Conservation (phyloP, 2,113 vertebrate species). For the Pycnonotus jocosus region DNA sequence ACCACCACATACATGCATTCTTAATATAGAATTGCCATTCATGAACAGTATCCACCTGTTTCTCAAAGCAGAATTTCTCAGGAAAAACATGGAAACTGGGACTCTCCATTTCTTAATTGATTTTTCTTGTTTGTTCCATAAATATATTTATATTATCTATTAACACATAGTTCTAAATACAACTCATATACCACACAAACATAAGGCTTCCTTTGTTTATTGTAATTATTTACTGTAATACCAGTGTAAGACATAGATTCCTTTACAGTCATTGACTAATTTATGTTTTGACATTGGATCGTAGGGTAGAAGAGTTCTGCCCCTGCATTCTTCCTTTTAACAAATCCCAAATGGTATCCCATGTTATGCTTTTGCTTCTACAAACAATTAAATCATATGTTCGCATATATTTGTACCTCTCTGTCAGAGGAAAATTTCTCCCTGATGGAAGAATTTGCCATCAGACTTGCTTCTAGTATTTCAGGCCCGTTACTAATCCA, state of each 20-base stretch:
- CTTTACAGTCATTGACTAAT: not conserved
- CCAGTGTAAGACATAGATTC: constrained; percentile 13
- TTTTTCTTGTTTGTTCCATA: constrained; percentile 50
- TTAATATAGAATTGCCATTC: not conserved
- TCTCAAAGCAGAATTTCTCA: constrained; percentile 12
- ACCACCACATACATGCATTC: not conserved
- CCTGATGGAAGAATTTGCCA: not conserved
- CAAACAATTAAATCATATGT: constrained; percentile 28
- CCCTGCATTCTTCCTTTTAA: not conserved
- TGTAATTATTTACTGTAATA: constrained; percentile 14
- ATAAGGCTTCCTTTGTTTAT: constrained; percentile 30
- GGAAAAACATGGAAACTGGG: constrained; percentile 22
- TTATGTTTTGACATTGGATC: not conserved
- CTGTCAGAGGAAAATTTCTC: not conserved
- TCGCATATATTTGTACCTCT: not conserved
- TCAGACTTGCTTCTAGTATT: not conserved
- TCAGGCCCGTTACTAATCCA: not conserved
- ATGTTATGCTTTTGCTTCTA: constrained; percentile 12
- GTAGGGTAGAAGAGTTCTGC: not conserved
- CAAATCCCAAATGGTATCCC: not conserved
- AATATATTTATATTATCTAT: not conserved
- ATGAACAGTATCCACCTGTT: not conserved
- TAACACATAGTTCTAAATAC: constrained; percentile 4
- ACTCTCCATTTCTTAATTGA: constrained; percentile 3
- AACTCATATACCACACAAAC: not conserved